Conservation (phyloP, 2,888 invertebrate genomes). For the Orthosia gracilis region DNA sequence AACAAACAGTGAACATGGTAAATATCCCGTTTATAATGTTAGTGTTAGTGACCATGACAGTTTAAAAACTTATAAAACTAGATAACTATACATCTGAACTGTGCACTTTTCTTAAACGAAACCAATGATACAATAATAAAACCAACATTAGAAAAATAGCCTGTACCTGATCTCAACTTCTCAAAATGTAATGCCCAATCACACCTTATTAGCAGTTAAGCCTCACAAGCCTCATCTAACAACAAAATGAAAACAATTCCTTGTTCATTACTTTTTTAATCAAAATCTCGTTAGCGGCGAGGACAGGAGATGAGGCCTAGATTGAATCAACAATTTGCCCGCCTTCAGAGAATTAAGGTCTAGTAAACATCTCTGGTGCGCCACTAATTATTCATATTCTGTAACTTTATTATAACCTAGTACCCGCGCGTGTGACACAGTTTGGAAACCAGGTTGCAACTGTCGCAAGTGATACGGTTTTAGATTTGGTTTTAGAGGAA, state of each 20-base stretch:
- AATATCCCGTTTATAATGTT: no score
- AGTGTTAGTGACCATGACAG: no score
- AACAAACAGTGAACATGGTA: no score
- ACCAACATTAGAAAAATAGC: no score
- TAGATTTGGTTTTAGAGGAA: constrained; percentile 7
- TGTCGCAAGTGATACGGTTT: background rate
- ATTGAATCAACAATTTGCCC: constrained; percentile 40
- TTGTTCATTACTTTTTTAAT: constrained; percentile 28
- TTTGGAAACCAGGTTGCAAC: constrained; percentile 20
- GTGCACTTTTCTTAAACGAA: no score
- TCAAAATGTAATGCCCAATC: background rate
- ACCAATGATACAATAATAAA: no score
- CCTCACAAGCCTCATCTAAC: background rate
- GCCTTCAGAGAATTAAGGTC: constrained; percentile 17
- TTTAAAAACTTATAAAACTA: no score
- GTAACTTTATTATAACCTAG: constrained; percentile 41
- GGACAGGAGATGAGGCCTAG: constrained; percentile 36
- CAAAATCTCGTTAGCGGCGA: constrained; percentile 20
- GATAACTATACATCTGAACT: no score
- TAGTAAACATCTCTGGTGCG: constrained; percentile 11
- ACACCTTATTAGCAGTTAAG: background rate
- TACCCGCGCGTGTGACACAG: constrained; percentile 33
- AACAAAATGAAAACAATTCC: constrained; percentile 20
- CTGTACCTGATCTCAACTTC: background rate
- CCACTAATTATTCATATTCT: constrained; percentile 35